Conservation (phyloP, 2,113 vertebrate genomes). For the Chionomys nivalis region DNA sequence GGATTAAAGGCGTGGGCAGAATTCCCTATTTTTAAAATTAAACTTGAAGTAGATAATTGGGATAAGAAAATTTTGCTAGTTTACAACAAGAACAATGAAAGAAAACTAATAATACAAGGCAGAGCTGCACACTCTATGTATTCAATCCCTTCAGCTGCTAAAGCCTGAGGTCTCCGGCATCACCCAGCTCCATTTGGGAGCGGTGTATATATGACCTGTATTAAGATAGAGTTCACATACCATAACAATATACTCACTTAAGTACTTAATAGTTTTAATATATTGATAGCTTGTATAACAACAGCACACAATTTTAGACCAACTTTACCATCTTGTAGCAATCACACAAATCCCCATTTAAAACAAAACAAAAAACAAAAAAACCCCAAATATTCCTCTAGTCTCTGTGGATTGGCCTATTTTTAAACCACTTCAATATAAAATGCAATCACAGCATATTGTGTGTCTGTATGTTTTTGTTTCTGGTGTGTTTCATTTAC, state of each 20-base stretch:
- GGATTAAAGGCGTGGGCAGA: not conserved
- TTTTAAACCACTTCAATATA: not conserved
- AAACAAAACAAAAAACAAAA: not conserved
- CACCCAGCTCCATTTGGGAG: not conserved
- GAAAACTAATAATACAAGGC: not conserved
- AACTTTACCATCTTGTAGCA: not conserved
- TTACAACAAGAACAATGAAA: not conserved
- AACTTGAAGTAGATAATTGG: not conserved
- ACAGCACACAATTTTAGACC: not conserved
- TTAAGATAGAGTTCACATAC: not conserved
- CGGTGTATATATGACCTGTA: not conserved
- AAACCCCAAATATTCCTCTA: not conserved
- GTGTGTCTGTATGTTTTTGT: not conserved
- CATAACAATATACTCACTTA: not conserved
- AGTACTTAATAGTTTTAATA: not conserved
- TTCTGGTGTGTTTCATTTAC: not conserved
- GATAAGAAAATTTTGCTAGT: not conserved
- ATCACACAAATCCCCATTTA: not conserved
- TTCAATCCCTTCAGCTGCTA: not conserved
- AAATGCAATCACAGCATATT: not conserved
- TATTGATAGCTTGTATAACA: not conserved
- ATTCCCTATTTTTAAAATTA: conserved; percentile 32
- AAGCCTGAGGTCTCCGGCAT: not conserved
- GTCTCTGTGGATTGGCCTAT: not conserved
- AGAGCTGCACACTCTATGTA: not conserved